Base-by-base conservation (phyloP, 2,797 vertebrate genomes). In the Nannoperca australis region DNA sequence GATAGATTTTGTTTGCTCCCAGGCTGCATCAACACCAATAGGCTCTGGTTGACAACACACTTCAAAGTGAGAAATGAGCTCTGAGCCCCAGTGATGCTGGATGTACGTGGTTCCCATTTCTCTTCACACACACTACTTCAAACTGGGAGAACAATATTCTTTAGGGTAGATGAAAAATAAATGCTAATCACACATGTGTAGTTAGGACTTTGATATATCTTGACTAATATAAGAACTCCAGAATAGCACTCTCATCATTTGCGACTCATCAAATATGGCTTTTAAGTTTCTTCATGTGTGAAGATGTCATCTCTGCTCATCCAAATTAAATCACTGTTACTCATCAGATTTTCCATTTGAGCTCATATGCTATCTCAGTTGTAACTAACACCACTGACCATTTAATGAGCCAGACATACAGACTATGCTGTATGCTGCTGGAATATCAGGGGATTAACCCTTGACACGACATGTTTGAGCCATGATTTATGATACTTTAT, bases 61-160 rank as follows among this genome's bases (percentile, higher is more conserved):
- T 92, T 92, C 84, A 92, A 87, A 91, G 80, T 79, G 85, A 90
- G 83, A 84, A 85, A 90, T 88, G 82, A 90, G 89, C 85, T 87
- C 76, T 73, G 74, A 85, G 85, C 83, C 55, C 61, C 62, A 32
- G 76, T 78, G 80, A 79, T 73, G 78, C 77, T 65, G 78, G 70
- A 71, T 85, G 74, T 66, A 72, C 76, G 75, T 18, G 51, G 78
- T 72, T 80, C 22, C 61, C 69, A 55, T 90, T 83, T 83, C 58
- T 85, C 63, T 66, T 73, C 73, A 74, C 72, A 60, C 8, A 4
- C 27, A 40, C 40, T 51, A 58, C 66, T 88, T 85, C 62, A 81
- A 73, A 77, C 47, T 60, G 44, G 22, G 77, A 70, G 49, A 81
- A 88, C 59, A 81, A 76, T 86, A 82, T 86, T 84, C 61, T 86